A percentile compares a stretch with the other conserved stretches of the same genome.
These are phyloP conservation scores for Lycophotia porphyrea DNA, from an alignment of 2,888 invertebrate genomes.

Conservation along the genomic window DNA sequence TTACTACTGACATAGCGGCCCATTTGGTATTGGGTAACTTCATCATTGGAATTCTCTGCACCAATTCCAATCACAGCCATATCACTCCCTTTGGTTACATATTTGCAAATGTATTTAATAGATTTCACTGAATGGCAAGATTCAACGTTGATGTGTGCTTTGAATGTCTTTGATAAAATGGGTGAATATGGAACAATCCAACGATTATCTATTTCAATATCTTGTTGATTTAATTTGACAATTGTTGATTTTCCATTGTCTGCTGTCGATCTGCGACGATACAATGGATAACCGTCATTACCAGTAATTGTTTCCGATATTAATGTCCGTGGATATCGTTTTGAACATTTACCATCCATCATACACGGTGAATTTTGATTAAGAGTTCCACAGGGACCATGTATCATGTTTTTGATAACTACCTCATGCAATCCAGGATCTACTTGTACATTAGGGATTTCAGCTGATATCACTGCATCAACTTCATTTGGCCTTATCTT, in stretches of 20 bases:
- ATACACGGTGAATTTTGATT: conserved; percentile 61
- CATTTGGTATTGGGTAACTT: not conserved
- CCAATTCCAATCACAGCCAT: not conserved
- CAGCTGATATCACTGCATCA: not conserved
- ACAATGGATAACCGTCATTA: not conserved
- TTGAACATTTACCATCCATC: conserved; percentile 61
- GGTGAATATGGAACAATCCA: not conserved
- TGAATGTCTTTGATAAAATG: not conserved
- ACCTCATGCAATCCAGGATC: not conserved
- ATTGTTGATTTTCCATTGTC: conserved; percentile 10
- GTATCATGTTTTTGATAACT: not conserved
- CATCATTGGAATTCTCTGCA: not conserved
- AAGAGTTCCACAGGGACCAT: not conserved
- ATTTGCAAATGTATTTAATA: not conserved
- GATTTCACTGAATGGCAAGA: not conserved
- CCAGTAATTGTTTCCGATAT: not conserved
- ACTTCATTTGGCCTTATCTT: not conserved
- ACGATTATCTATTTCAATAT: conserved; percentile 1
- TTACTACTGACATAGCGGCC: not conserved
- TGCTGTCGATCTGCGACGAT: conserved; percentile 4
- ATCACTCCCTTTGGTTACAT: not conserved
- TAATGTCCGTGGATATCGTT: conserved; percentile 38
- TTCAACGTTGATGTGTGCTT: not conserved
- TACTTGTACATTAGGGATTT: not conserved
- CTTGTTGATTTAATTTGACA: conserved; percentile 15